Evolutionary conservation across 2,888 invertebrate genomes (phyloP).

Genomic region (Mellilla xanthometata): DNA sequence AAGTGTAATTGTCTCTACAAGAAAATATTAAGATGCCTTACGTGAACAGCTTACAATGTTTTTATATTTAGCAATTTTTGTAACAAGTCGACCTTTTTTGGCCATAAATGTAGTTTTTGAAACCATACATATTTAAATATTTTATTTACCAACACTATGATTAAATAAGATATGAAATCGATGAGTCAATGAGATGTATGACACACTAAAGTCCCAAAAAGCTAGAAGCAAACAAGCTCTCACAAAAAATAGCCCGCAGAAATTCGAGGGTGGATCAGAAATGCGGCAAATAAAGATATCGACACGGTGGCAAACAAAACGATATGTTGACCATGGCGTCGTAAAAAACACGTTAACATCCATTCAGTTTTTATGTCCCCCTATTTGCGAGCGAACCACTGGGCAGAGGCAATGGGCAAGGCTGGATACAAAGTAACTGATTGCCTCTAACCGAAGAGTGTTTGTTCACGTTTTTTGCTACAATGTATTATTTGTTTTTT

Average conservation of each 20-base stretch:
- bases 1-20: no score
- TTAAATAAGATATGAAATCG: no score
- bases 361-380: constrained; percentile 77
- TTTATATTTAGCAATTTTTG: no score
- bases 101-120: no score
- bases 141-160: no score
- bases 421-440: constrained; percentile 64
- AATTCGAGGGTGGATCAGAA: constrained; percentile 53
- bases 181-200: no score
- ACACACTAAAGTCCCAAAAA: constrained; percentile 21
- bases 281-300: constrained; percentile 71
- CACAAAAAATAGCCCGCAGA: constrained; percentile 51
- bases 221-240: constrained; percentile 20
- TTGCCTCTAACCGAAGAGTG: constrained; percentile 47
- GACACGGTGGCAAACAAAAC: constrained; percentile 73
- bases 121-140: no score
- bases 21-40: no score
- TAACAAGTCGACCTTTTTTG: no score
- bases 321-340: constrained; percentile 73
- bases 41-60: no score
- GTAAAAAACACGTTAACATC: constrained; percentile 83
- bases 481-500: not conserved
- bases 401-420: constrained; percentile 54
- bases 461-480: constrained; percentile 16
- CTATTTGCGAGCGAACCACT: constrained; percentile 71